Evolutionary conservation across 2,888 invertebrate genomes (phyloP).

Genomic region (Hyalella azteca): DNA sequence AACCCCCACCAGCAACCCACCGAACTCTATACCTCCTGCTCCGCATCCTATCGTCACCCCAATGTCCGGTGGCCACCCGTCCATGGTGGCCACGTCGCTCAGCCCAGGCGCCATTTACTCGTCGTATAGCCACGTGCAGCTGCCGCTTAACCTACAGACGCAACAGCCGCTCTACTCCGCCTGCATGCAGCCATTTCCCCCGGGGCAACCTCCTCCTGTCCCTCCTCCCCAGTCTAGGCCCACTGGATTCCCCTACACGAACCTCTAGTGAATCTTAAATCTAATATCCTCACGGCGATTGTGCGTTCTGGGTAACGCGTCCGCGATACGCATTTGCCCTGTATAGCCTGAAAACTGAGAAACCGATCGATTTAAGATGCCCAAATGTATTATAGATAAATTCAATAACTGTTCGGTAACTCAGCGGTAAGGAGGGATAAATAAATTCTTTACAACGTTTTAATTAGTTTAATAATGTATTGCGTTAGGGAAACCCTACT

Average conservation of each 20-base stretch:
- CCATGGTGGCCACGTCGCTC: slow-evolving; percentile 47
- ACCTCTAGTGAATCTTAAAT: slow-evolving; percentile 49
- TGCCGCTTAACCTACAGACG: slow-evolving; percentile 56
- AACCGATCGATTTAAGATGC: too few relatives aligned
- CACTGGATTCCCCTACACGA: slow-evolving; percentile 57
- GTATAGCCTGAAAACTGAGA: too few relatives aligned
- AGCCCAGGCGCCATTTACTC: slow-evolving; percentile 39
- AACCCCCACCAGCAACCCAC: not conserved
- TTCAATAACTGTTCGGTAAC: too few relatives aligned
- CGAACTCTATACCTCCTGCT: not conserved
- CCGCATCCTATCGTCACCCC: slow-evolving; percentile 41
- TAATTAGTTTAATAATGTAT: too few relatives aligned
- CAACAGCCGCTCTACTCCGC: slow-evolving; percentile 57
- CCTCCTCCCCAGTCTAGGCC: slow-evolving; percentile 52
- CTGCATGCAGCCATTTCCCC: slow-evolving; percentile 58
- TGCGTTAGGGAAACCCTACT: too few relatives aligned
- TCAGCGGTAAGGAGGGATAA: too few relatives aligned
- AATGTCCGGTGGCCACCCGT: slow-evolving; percentile 44
- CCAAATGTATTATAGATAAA: too few relatives aligned
- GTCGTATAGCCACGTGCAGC: slow-evolving; percentile 53
- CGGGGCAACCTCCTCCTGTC: slow-evolving; percentile 48
- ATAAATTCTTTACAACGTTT: too few relatives aligned
- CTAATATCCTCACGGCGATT: too few relatives aligned
- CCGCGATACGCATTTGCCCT: too few relatives aligned
- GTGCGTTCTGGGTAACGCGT: too few relatives aligned